phyloP scores from a whole-genome alignment of 2,113 vertebrate genomes.

The Halcyon malimbica region DNA sequence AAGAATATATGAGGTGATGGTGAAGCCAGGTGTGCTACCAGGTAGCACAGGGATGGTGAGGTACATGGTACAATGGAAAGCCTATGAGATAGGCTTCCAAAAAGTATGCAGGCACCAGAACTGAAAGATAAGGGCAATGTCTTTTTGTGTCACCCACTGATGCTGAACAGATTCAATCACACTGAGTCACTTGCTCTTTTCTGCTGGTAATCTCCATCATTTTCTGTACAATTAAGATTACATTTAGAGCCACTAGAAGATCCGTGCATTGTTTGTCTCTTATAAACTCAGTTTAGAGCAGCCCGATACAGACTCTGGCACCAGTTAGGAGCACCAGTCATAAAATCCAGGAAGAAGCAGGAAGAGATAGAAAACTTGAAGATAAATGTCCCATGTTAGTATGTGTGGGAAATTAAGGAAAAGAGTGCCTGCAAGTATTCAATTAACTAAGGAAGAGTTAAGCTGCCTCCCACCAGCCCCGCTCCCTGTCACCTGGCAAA shows the following conservation, averaged over 20 bases:
- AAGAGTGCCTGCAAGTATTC: not conserved
- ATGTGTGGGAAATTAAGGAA: not conserved
- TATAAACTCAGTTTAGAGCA: not conserved
- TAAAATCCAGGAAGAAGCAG: not conserved
- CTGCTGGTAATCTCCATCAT: not conserved
- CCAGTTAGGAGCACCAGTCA: not conserved
- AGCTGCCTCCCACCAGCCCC: not conserved
- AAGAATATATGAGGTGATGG: not conserved
- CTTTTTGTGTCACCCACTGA: not conserved
- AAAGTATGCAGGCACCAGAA: not conserved
- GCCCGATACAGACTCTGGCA: not conserved
- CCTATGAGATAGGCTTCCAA: not conserved
- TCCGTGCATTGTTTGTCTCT: not conserved
- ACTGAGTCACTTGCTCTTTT: not conserved
- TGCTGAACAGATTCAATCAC: not conserved
- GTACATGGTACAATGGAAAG: not conserved
- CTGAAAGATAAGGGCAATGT: not conserved
- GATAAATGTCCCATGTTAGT: not conserved
- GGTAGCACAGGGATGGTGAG: not conserved
- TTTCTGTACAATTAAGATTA: not conserved
- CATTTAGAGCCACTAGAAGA: not conserved
- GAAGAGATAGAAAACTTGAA: not conserved
- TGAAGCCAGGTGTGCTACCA: not conserved
- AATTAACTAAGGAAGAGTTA: not conserved
- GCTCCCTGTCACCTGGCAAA: not conserved